Base-by-base conservation (phyloP, 2,888 invertebrate species). In the Mellilla xanthometata region DNA sequence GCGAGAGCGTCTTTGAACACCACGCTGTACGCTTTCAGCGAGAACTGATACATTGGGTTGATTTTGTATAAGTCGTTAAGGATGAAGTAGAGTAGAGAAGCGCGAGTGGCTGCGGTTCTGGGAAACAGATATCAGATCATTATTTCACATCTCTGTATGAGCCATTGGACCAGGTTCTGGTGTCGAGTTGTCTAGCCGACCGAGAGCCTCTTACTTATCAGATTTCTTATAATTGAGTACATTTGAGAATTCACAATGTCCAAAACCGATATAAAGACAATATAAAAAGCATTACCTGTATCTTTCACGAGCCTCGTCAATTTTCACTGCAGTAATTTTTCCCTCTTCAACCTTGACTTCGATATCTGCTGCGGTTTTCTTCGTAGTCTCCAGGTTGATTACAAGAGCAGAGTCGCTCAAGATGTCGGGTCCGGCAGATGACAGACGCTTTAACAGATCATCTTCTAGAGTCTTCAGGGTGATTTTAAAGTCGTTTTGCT, bases 1-100 rank as follows among this genome's bases (percentile, higher is more conserved):
- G 87, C 81, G 31, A 98, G 93, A 0, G 98, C 97, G 56, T 95
- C 95, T 61, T 94, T 95, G 79, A 98, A 98, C 2, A 98, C 97
- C 0, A 95, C 95, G 61, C 95, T 96, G 87, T 97, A 98, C 0
- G 98, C 97, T 81, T 98, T 98, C 43, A 98, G 83, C 0, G 98
- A 98, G 85, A 98, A 98, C 78, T 98, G 97, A 81, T 99, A 99
- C 73, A 99, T 96, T 30, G 96, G 96, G 81, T 98, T 97, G 64
- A 98, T 97, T 80, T 96, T 96, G 83, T 94, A 93, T 35, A 99
- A 81, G 66, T 98, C 98, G 71, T 97, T 98, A 49, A 99, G 88
- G 51, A 98, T 96, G 76, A 99, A 99, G 79, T 98, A 98, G 0
- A 98, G 90, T 0, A 98, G 91, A 0, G 98, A 97, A 0, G 97